Evolutionary conservation across 2,797 vertebrate species (phyloP), one percentile per base, ranked within the genome.

Genomic region (Meda fulgida): DNA sequence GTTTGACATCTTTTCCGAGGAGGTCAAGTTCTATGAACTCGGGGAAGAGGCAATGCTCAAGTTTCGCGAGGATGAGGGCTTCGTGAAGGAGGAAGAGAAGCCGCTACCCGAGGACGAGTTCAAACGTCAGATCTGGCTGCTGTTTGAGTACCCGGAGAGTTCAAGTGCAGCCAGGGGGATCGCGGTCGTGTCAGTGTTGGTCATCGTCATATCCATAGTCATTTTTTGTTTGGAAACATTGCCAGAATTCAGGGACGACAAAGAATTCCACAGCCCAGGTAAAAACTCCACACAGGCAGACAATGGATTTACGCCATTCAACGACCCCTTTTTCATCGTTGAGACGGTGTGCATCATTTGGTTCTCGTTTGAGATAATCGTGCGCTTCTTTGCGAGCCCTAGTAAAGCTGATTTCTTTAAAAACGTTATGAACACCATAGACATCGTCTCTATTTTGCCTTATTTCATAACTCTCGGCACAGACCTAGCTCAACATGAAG

Each of bases 401-500:
- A 99, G 98, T 95, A 99, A 99, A 92, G 67, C 98, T 0, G 95
- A 92, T 21, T 99, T 99, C 97, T 98, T 99, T 91, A 98, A 97
- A 91, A 97, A 99, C 94, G 97, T 98, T 88, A 99, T 99, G 98
- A 99, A 99, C 95, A 94, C 97, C 76, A 99, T 99, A 90, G 98
- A 99, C 94, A 98, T 99, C 9, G 98, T 99, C 18, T 99, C 98
- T 96, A 99, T 99, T 92, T 94, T 99, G 97, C 98, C 98, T 97
- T 99, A 99, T 86, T 99, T 99, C 94, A 99, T 99, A 88, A 99
- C 98, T 16, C 95, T 99, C 83, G 97, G 98, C 92, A 99, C 98
- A 0, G 98, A 99, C 89, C 94, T 99, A 91, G 98, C 97, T 0
- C 96, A 99, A 91, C 96, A 97, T 84, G 97, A 96, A 81, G 95